Base-by-base conservation (phyloP, 1,140 invertebrate species). In the Aphelinus atriplicis region DNA sequence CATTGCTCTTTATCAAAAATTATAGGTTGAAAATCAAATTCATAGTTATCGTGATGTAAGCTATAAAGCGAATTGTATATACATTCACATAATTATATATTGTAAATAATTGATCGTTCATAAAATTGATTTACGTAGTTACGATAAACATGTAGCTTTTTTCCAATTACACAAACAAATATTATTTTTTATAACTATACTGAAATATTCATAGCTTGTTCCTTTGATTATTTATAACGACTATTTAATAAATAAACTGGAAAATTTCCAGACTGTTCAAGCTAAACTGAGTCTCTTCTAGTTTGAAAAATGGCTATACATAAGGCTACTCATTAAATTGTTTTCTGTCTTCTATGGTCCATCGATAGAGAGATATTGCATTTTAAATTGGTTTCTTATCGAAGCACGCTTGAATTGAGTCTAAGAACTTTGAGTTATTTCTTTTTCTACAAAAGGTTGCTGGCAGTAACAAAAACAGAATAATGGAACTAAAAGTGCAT, bases 141-240 rank as follows among this genome's bases (percentile, higher is more conserved):
- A 78, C 71, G 69, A 63, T 66, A 63, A 70, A 58, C 9, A 56
- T 50, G 63, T 47, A 45, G 47, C 51, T 51, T 51, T 45, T 61
- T 64, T 48, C 42, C 42, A 6, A 66, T 61, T 75, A 75, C 75
- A 78, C 73, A 68, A 82, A 83, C 76, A 78, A 81, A 82, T 80
- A 75, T 78, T 79, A 79, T 61, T 57, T 58, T 56, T 65, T 58
- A 69, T 80, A 81, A 78, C 68, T 80, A 81, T 78, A 80, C 75
- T 79, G 78, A 81, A 82, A 72, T 81, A 81, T 78, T 48, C 80
- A 78, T 78, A 78, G 79, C 68, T 79, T 55, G 53, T 78, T 78
- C 79, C 80, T 81, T 82, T 61, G 73, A 81, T 81, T 81, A 78
- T 78, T 81, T 79, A 77, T 82, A 82, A 78, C 71, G 57, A 77